Conservation (phyloP, 2,888 invertebrate genomes). For the Dendrolimus houi region DNA sequence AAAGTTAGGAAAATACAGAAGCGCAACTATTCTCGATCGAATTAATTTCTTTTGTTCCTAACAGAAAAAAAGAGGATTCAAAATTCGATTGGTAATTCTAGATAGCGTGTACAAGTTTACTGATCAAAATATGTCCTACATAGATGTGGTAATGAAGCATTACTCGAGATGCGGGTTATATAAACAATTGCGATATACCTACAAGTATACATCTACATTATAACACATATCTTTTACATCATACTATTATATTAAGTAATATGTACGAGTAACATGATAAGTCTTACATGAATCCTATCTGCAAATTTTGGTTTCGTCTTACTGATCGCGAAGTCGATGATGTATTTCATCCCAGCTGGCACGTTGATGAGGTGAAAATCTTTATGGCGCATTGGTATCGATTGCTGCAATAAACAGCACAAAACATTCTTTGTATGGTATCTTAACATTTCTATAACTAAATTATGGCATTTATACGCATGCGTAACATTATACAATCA, state of each 20-base stretch:
- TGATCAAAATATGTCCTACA: too few relatives aligned
- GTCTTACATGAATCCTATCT: conserved; percentile 78
- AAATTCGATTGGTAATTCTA: too few relatives aligned
- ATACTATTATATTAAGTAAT: conserved; percentile 4
- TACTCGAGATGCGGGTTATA: not conserved
- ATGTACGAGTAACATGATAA: conserved; percentile 1
- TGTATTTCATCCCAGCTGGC: conserved; percentile 83
- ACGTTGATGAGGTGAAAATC: conserved; percentile 84
- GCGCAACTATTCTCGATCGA: too few relatives aligned
- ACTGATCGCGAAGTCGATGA: conserved; percentile 83
- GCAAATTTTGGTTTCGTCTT: conserved; percentile 84
- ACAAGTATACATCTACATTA: not conserved
- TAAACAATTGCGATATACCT: not conserved
- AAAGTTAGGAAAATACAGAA: too few relatives aligned
- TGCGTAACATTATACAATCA: too few relatives aligned
- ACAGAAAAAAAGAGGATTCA: too few relatives aligned
- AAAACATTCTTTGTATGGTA: too few relatives aligned
- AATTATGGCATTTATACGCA: too few relatives aligned
- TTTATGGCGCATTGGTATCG: conserved; percentile 87
- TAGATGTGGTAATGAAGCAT: too few relatives aligned
- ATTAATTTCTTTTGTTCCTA: too few relatives aligned
- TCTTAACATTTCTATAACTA: too few relatives aligned
- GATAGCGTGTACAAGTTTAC: too few relatives aligned
- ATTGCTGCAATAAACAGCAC: conserved; percentile 74
- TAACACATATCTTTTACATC: not conserved